Conservation (phyloP, 1,140 invertebrate species). For the Diachasma alloeum region DNA sequence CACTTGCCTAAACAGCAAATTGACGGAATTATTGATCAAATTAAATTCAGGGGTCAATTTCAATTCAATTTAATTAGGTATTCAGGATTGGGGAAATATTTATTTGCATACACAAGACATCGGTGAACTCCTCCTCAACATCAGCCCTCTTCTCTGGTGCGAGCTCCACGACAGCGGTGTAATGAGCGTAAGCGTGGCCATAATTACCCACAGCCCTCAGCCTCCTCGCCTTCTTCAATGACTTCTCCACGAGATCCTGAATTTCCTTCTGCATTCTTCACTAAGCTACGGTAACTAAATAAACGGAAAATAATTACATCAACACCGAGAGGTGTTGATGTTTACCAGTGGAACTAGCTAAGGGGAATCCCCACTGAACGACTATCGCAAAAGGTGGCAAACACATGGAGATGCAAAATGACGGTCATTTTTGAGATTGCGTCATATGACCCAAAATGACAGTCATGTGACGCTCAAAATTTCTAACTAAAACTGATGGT, state of each 20-base stretch:
- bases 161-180: constrained; percentile 52
- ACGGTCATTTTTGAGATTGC: too few species aligned
- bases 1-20: constrained; percentile 48
- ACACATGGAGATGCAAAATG: neutral
- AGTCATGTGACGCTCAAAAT: too few species aligned
- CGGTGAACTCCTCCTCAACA: constrained; percentile 51
- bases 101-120: constrained; percentile 46
- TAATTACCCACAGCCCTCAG: constrained; percentile 45
- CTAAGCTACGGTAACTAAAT: neutral
- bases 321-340: neutral
- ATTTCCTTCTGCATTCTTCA: constrained; percentile 44
- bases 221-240: constrained; percentile 48
- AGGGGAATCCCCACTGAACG: neutral
- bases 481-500: too few species aligned
- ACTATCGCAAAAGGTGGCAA: neutral
- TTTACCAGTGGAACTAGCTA: neutral
- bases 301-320: neutral
- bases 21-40: neutral
- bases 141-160: constrained; percentile 48
- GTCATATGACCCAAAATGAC: too few species aligned
- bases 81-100: neutral
- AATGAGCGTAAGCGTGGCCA: constrained; percentile 59
- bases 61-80: too few species aligned
- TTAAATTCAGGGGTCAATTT: too few species aligned
- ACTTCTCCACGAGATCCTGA: constrained; percentile 41